These are phyloP conservation scores for Picathartes gymnocephalus DNA, from an alignment of 2,113 vertebrate species.

Conservation along the genomic window DNA sequence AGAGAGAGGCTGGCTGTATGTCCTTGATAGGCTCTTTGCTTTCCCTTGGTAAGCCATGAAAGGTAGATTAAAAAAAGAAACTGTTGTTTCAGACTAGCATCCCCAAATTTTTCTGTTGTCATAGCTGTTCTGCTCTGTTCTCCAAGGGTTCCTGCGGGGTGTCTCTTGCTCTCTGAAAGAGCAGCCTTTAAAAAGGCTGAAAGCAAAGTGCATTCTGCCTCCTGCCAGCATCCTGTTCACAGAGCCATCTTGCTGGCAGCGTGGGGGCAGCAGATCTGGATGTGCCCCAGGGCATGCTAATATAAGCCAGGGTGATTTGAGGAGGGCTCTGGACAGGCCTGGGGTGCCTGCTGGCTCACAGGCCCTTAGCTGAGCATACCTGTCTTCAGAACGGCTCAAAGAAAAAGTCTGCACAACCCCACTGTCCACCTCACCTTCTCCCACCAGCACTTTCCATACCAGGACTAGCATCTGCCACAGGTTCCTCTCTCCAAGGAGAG, in stretches of 20 bases:
- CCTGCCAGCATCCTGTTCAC: background rate
- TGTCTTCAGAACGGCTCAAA: background rate
- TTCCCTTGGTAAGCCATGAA: background rate
- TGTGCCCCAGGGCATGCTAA: background rate
- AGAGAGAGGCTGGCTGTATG: background rate
- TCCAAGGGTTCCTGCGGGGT: background rate
- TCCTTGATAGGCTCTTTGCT: constrained; percentile 44
- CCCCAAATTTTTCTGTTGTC: background rate
- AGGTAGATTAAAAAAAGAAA: background rate
- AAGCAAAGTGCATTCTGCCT: background rate
- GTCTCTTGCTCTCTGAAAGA: background rate
- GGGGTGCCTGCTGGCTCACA: background rate
- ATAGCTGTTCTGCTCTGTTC: background rate
- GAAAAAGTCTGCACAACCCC: background rate
- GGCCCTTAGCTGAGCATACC: background rate
- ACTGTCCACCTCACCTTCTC: background rate
- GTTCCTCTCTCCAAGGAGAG: background rate
- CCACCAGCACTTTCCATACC: background rate
- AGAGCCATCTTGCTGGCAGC: background rate
- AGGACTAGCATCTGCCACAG: background rate
- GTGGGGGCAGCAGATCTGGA: background rate
- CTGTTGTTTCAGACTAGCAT: constrained; percentile 6
- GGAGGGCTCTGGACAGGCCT: background rate
- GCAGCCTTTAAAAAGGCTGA: background rate
- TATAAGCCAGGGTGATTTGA: background rate